Conservation (phyloP, 2,888 invertebrate genomes). For the Lepidochitona cinerea region DNA sequence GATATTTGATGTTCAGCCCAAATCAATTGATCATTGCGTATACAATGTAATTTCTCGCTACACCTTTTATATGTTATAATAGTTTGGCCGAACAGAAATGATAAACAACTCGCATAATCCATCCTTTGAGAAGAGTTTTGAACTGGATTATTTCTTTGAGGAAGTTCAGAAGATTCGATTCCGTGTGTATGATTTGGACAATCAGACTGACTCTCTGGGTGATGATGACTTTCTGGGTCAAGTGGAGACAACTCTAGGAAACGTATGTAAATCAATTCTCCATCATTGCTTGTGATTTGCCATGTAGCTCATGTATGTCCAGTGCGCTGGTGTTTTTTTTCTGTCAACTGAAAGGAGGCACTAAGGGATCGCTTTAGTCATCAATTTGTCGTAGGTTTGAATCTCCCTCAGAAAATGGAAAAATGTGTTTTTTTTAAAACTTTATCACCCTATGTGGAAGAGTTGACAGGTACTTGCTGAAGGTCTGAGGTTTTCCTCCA, state of each 20-base stretch:
- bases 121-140: constrained; percentile 64
- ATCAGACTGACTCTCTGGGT: constrained; percentile 19
- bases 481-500: no score
- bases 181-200: constrained; percentile 64
- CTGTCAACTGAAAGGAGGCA: no score
- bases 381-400: background rate
- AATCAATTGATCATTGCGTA: no score
- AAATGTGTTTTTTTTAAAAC: no score
- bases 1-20: no score
- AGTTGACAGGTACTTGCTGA: no score
- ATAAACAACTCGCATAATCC: constrained; percentile 48
- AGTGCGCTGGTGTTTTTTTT: no score
- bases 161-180: constrained; percentile 74
- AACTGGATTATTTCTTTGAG: constrained; percentile 74
- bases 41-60: no score
- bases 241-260: constrained; percentile 40
- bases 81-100: constrained; percentile 51
- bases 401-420: background rate
- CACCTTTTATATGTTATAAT: constrained; percentile 14
- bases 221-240: constrained; percentile 39
- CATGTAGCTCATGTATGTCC: no score
- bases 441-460: no score
- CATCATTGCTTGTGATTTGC: no score
- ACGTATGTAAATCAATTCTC: background rate
- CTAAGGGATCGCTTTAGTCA: no score